Evolutionary conservation across 2,797 vertebrate species (phyloP), one percentile per base, ranked within the genome.

Genomic region (Hyperoplus immaculatus): DNA sequence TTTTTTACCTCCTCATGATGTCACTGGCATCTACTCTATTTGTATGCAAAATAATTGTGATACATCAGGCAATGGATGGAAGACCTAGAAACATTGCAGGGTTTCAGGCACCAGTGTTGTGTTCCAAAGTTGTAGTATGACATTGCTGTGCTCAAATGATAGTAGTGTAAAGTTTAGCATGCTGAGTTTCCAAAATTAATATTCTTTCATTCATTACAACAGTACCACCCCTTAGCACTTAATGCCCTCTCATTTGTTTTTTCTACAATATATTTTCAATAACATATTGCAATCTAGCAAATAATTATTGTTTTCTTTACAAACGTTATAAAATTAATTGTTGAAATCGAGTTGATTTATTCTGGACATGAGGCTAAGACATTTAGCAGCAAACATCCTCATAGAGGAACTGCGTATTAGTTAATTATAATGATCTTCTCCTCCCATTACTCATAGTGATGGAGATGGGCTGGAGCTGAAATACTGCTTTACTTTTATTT

Each of bases 1-100:
- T 45, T 6, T 74, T 71, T 79, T 51, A 69, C 69, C 65, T 70
- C 73, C 70, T 83, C 57, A 56, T 77, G 69, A 81, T 81, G 73
- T 84, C 71, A 68, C 57, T 68, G 60, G 60, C 58, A 75, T 73
- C 83, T 82, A 83, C 87, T 73, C 83, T 82, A 83, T 89, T 87
- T 85, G 73, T 80, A 87, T 83, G 83, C 70, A 85, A 87, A 89
- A 77, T 39, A 81, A 83, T 78, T 74, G 81, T 78, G 56, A 78
- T 62, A 63, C 69, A 76, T 81, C 57, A 82, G 54, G 63, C 64
- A 78, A 70, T n/a, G 69, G 68, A 81, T 65, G 64, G 75, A 64
- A 47, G 67, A 65, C 8, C 55, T 29, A 57, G 45, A 82, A 68
- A 69, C 54, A 54, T 63, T 54, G 78, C 64, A 68, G 51, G 60